A percentile compares a stretch with the other conserved stretches of the same genome.
phyloP scores from a whole-genome alignment of 2,797 vertebrate genomes.

The Microctenopoma steveboyesi region DNA sequence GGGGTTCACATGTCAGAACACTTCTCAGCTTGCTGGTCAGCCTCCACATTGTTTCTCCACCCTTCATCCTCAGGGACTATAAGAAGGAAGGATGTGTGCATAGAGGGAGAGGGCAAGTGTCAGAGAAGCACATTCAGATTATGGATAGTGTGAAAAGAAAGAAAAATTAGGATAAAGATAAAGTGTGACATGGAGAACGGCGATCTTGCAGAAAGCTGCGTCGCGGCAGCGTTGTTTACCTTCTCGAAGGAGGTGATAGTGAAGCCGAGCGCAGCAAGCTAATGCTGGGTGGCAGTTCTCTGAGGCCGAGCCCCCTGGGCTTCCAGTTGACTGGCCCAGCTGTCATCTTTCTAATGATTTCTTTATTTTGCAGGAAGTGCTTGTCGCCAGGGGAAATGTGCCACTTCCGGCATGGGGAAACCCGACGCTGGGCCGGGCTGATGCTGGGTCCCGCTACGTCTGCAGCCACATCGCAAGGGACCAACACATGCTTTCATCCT shows the following conservation, averaged over 20 bases:
- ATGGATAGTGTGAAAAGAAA: slow-evolving; percentile 49
- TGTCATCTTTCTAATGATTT: slow-evolving; percentile 89
- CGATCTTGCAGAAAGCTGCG: slow-evolving; percentile 18
- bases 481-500: slow-evolving; percentile 83
- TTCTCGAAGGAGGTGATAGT: slow-evolving; percentile 59
- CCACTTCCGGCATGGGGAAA: slow-evolving; percentile 85
- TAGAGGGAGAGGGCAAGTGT: slow-evolving; percentile 33
- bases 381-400: slow-evolving; percentile 85
- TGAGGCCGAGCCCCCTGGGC: slow-evolving; percentile 62
- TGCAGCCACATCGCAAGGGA: slow-evolving; percentile 83
- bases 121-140: slow-evolving; percentile 54
- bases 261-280: slow-evolving; percentile 61
- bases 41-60: slow-evolving; percentile 37
- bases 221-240: slow-evolving; percentile 65
- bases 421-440: slow-evolving; percentile 74
- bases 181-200: slow-evolving; percentile 43
- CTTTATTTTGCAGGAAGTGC: slow-evolving; percentile 90
- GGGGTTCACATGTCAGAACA: slow-evolving; percentile 70
- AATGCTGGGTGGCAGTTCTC: slow-evolving; percentile 82
- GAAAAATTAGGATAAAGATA: slow-evolving; percentile 53
- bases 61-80: slow-evolving; percentile 46
- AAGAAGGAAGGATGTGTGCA: slow-evolving; percentile 44
- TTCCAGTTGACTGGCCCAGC: slow-evolving; percentile 75
- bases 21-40: slow-evolving; percentile 41
- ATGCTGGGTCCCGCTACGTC: slow-evolving; percentile 77